Evolutionary conservation across 2,888 invertebrate genomes (phyloP).

Genomic region (Blomia tropicalis): DNA sequence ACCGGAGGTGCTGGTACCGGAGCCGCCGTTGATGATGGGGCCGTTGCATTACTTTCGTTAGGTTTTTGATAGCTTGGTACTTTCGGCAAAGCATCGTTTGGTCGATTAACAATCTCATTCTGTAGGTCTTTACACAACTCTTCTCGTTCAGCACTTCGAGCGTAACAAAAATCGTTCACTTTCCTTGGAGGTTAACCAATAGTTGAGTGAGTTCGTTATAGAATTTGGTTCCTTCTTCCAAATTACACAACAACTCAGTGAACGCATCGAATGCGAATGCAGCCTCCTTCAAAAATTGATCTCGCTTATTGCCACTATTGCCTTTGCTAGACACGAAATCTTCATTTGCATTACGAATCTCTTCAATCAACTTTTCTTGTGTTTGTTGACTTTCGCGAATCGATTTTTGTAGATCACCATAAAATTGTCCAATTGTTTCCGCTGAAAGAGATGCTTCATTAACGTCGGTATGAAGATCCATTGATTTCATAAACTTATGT

Average conservation of each 20-base stretch:
- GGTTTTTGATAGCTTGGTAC: slow-evolving; percentile 27
- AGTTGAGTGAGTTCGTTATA: slow-evolving; percentile 52
- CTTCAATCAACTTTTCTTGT: slow-evolving; percentile 51
- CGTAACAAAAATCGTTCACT: slow-evolving; percentile 93
- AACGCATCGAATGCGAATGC: slow-evolving; percentile 82
- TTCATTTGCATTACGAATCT: slow-evolving; percentile 46
- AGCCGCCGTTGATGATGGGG: slow-evolving; percentile 27
- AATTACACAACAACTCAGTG: slow-evolving; percentile 71
- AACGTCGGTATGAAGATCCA: slow-evolving; percentile 58
- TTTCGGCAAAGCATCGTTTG: slow-evolving; percentile 25
- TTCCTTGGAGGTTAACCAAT: slow-evolving; percentile 89
- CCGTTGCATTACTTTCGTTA: slow-evolving; percentile 21
- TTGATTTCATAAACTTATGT: slow-evolving; percentile 54
- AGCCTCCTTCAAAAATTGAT: slow-evolving; percentile 62
- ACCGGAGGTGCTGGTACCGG: neutral
- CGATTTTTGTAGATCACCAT: slow-evolving; percentile 54
- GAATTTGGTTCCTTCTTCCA: slow-evolving; percentile 81
- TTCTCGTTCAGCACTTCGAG: slow-evolving; percentile 95
- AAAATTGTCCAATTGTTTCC: slow-evolving; percentile 53
- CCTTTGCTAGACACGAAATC: slow-evolving; percentile 28
- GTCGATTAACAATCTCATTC: slow-evolving; percentile 19
- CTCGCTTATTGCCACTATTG: slow-evolving; percentile 44
- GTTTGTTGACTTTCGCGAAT: slow-evolving; percentile 55
- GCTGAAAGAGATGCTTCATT: slow-evolving; percentile 57
- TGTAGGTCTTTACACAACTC: slow-evolving; percentile 47